These are phyloP conservation scores for Meloidogyne chitwoodi DNA, from an alignment of 1,140 invertebrate genomes.

Conservation along the genomic window DNA sequence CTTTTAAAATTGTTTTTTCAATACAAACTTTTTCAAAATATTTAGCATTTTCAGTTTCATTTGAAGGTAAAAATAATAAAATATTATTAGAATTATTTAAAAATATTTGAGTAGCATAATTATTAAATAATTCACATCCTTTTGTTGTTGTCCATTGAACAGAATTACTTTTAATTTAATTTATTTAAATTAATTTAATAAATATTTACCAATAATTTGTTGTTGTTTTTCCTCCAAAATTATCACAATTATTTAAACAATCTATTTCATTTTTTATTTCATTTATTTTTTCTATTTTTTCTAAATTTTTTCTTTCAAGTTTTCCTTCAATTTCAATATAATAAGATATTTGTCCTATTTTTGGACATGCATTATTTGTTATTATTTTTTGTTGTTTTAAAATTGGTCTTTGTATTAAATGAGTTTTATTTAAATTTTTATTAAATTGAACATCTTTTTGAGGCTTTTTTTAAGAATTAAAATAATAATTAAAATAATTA, in stretches of 20 bases:
- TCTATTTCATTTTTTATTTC: not conserved
- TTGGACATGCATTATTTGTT: slow-evolving; percentile 1
- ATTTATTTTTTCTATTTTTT: not conserved
- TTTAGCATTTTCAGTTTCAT: not conserved
- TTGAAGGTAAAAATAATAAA: not conserved
- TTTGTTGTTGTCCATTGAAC: not conserved
- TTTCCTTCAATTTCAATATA: slow-evolving; percentile 6
- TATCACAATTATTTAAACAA: slow-evolving; percentile 2
- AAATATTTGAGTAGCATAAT: not conserved
- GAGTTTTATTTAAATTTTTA: not conserved
- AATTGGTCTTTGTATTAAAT: not conserved
- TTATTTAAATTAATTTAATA: no score
- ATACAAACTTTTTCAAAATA: slow-evolving; percentile 14
- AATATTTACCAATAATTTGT: not conserved
- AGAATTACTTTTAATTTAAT: not conserved
- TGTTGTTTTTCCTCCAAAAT: not conserved
- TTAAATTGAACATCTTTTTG: not conserved
- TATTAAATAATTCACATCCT: not conserved
- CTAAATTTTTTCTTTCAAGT: not conserved
- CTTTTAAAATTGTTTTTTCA: not conserved
- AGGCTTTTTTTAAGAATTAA: not conserved
- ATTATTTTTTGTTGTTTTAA: not conserved
- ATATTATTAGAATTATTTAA: no score
- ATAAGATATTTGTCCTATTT: slow-evolving; percentile 7
- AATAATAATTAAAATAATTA: no score